These are phyloP conservation scores for Coluber constrictor DNA, from an alignment of 2,797 vertebrate species.

Conservation along the genomic window DNA sequence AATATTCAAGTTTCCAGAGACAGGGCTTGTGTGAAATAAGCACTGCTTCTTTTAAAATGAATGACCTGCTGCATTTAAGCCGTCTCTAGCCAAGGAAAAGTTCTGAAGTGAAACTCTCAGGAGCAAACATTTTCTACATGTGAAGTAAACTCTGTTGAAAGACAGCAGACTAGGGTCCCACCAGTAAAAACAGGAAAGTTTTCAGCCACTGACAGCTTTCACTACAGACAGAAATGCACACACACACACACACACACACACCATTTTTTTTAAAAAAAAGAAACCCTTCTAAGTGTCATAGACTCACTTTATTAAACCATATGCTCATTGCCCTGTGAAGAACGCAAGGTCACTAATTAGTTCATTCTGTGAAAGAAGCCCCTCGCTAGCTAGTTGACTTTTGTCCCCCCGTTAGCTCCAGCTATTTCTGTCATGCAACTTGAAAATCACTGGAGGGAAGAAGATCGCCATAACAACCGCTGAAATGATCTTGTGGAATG, in stretches of 20 bases:
- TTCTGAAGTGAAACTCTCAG: constrained; percentile 78
- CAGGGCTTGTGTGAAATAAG: constrained; percentile 56
- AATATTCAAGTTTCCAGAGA: constrained; percentile 40
- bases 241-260: constrained; percentile 28
- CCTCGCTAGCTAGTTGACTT: constrained; percentile 84
- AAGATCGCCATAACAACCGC: constrained; percentile 89
- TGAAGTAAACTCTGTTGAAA: constrained; percentile 81
- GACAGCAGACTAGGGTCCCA: constrained; percentile 75
- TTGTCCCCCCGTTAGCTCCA: constrained; percentile 85
- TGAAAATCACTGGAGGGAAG: constrained; percentile 96
- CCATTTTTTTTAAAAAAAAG: background rate
- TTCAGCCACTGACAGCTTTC: constrained; percentile 77
- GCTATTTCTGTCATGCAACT: constrained; percentile 98
- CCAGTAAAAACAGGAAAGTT: constrained; percentile 78
- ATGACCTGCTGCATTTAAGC: constrained; percentile 70
- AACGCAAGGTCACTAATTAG: constrained; percentile 86
- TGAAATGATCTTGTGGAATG: constrained; percentile 92
- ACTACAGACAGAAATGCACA: constrained; percentile 59
- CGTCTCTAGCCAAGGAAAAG: constrained; percentile 75
- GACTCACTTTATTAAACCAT: constrained; percentile 89
- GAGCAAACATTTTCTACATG: constrained; percentile 80
- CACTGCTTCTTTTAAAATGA: constrained; percentile 75
- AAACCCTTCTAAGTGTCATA: constrained; percentile 69
- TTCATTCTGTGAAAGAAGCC: constrained; percentile 83
- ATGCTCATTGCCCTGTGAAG: constrained; percentile 84